phyloP scores from a whole-genome alignment of 1,140 invertebrate genomes.

The Sitophilus oryzae region DNA sequence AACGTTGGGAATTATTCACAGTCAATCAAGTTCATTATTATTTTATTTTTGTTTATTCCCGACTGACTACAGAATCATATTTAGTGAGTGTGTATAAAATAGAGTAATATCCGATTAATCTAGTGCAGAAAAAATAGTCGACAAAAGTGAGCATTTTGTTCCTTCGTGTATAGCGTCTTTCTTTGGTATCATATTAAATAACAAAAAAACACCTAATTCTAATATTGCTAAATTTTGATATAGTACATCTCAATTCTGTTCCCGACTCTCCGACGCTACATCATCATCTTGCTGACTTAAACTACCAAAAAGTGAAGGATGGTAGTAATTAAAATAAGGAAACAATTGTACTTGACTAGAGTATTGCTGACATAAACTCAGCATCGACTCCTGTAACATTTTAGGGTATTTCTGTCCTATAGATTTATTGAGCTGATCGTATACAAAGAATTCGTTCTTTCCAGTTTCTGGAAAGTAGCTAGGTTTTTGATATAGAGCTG shows the following conservation, averaged over 20 bases:
- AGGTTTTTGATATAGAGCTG: constrained; percentile 34
- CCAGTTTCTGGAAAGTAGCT: constrained; percentile 29
- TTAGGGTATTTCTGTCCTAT: no score
- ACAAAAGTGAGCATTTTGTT: no score
- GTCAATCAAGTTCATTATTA: no score
- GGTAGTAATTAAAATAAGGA: constrained; percentile 44
- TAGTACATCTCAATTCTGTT: constrained; percentile 30
- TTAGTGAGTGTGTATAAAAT: no score
- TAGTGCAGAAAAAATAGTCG: no score
- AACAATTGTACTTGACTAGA: constrained; percentile 41
- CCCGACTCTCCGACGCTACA: constrained; percentile 21
- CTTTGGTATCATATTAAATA: constrained; percentile 4
- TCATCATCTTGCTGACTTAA: constrained; percentile 32
- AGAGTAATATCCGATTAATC: no score
- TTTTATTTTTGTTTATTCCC: no score
- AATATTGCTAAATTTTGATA: not conserved
- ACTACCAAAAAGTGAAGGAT: constrained; percentile 36
- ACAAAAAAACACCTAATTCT: not conserved
- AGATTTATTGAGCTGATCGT: constrained; percentile 38
- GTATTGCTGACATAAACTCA: constrained; percentile 43
- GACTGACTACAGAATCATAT: no score
- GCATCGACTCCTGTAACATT: constrained; percentile 43
- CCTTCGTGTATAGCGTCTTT: not conserved
- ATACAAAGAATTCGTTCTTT: constrained; percentile 36
- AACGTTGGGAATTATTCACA: no score